phyloP scores from a whole-genome alignment of 2,888 invertebrate genomes.

The Caenorhabditis macrosperma region DNA sequence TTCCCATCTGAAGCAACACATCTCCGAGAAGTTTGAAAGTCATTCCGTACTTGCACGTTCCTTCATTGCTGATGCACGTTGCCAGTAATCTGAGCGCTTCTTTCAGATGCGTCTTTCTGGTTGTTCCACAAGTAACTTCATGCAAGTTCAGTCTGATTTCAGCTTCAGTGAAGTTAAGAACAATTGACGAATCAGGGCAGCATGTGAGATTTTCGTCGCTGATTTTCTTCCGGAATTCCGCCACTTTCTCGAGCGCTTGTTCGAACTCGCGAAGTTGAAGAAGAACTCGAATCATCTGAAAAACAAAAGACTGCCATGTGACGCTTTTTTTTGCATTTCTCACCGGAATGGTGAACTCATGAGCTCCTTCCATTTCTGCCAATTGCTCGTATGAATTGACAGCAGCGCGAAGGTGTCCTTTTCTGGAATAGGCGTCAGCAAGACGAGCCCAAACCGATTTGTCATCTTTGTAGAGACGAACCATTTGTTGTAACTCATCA shows the following conservation, averaged over 20 bases:
- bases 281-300: slow-evolving; percentile 57
- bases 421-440: slow-evolving; percentile 56
- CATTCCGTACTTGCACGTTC: neutral
- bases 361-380: slow-evolving; percentile 38
- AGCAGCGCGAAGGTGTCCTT: slow-evolving; percentile 61
- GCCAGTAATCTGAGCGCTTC: slow-evolving; percentile 12
- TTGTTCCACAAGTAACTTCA: slow-evolving; percentile 28
- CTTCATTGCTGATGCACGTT: neutral
- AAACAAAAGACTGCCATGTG: too few relatives aligned
- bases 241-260: slow-evolving; percentile 51
- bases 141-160: slow-evolving; percentile 56
- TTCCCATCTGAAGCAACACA: neutral
- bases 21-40: slow-evolving; percentile 48
- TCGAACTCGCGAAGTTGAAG: slow-evolving; percentile 60
- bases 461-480: slow-evolving; percentile 48
- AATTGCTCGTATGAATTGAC: slow-evolving; percentile 62
- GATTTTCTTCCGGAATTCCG: slow-evolving; percentile 22
- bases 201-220: slow-evolving; percentile 4
- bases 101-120: slow-evolving; percentile 43
- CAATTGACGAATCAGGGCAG: slow-evolving; percentile 20
- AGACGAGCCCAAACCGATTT: slow-evolving; percentile 55
- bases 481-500: slow-evolving; percentile 56
- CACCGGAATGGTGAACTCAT: slow-evolving; percentile 56
- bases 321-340: too few relatives aligned
- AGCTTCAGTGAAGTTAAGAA: slow-evolving; percentile 54